phyloP scores from a whole-genome alignment of 2,113 vertebrate genomes.

The Perca flavescens region DNA sequence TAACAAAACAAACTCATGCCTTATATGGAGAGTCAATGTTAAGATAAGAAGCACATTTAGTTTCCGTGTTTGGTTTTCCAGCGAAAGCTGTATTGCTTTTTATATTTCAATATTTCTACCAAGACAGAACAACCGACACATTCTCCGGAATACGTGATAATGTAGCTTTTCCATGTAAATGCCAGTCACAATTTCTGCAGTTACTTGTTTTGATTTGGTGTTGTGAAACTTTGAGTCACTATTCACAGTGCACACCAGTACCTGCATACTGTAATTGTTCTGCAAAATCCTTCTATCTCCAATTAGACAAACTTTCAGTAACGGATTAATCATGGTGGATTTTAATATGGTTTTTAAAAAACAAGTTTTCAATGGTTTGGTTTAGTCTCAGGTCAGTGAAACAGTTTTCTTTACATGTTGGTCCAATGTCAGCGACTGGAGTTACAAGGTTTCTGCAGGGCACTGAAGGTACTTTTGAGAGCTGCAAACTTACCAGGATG shows the following conservation, averaged over 20 bases:
- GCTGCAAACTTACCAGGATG: constrained; percentile 35
- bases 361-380: constrained; percentile 40
- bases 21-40: constrained; percentile 86
- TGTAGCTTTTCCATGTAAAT: constrained; percentile 74
- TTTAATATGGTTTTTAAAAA: constrained; percentile 20
- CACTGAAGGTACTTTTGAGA: constrained; percentile 39
- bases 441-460: constrained; percentile 39
- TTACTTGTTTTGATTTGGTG: constrained; percentile 71
- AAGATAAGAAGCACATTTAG: constrained; percentile 85
- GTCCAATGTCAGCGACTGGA: constrained; percentile 28
- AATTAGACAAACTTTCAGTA: constrained; percentile 35
- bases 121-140: constrained; percentile 67
- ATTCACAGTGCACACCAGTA: constrained; percentile 65
- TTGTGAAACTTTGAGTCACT: constrained; percentile 68
- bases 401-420: not conserved
- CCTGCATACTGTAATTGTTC: constrained; percentile 66
- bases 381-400: constrained; percentile 62
- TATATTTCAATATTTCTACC: constrained; percentile 79
- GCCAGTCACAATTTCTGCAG: constrained; percentile 69
- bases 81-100: constrained; percentile 75
- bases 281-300: constrained; percentile 58
- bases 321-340: constrained; percentile 23
- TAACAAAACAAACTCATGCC: constrained; percentile 84
- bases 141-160: constrained; percentile 69
- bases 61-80: constrained; percentile 77